Conservation (phyloP, 2,113 vertebrate species). For the Muscicapa adusta region DNA sequence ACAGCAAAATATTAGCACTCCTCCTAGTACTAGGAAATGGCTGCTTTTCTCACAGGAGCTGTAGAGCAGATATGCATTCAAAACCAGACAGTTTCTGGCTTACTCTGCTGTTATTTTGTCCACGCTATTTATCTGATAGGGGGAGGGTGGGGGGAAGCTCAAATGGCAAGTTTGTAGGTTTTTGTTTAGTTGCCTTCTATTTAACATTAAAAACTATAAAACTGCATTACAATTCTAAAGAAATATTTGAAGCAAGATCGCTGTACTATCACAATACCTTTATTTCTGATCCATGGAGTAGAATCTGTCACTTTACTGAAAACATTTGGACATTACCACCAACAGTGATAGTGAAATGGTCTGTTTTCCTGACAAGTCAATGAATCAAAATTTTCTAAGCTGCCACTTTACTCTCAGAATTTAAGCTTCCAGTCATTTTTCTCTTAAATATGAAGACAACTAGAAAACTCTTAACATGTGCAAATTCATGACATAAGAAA, state of each 20-base stretch:
- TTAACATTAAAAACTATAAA: not conserved
- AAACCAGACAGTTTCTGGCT: not conserved
- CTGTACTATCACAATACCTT: not conserved
- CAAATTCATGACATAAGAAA: not conserved
- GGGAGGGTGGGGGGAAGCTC: fast-evolving
- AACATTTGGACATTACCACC: not conserved
- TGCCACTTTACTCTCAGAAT: not conserved
- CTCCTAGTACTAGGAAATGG: not conserved
- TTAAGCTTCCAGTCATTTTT: not conserved
- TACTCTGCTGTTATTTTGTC: not conserved
- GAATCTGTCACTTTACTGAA: not conserved
- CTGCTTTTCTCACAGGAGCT: not conserved
- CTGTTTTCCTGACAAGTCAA: not conserved
- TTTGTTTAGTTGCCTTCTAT: not conserved
- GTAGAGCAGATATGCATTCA: not conserved
- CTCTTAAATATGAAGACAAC: not conserved
- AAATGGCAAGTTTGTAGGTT: fast-evolving
- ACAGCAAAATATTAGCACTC: not conserved
- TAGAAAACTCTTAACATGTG: not conserved
- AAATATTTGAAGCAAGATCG: not conserved
- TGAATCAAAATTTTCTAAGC: not conserved
- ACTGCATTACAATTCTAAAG: not conserved
- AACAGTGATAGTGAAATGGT: not conserved
- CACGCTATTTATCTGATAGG: not conserved
- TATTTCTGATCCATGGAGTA: not conserved